These are phyloP conservation scores for Lepisosteus osseus DNA, from an alignment of 2,113 vertebrate species.

Conservation along the genomic window DNA sequence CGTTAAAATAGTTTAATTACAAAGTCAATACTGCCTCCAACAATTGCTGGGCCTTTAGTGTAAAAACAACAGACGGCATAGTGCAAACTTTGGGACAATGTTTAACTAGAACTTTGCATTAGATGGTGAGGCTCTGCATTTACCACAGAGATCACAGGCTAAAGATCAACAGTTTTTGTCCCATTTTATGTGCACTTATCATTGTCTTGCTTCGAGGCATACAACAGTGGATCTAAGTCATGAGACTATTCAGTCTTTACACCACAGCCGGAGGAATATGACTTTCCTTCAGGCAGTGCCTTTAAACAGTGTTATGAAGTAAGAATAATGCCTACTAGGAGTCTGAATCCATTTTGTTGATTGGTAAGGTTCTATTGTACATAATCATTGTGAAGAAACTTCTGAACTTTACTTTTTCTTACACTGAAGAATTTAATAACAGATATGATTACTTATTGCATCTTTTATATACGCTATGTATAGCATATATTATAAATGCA, in stretches of 20 bases:
- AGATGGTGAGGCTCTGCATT: slow-evolving; percentile 65
- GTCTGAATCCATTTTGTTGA: too few species aligned
- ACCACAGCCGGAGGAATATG: too few species aligned
- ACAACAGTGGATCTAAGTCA: not conserved
- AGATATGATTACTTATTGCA: too few species aligned
- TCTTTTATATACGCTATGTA: too few species aligned
- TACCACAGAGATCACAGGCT: slow-evolving; percentile 58
- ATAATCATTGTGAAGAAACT: too few species aligned
- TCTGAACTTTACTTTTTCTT: too few species aligned
- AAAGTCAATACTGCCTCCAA: slow-evolving; percentile 97
- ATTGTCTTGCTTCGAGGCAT: not conserved
- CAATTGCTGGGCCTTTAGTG: slow-evolving; percentile 80
- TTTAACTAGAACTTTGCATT: slow-evolving; percentile 98
- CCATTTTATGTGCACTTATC: slow-evolving; percentile 38
- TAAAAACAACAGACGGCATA: slow-evolving; percentile 99
- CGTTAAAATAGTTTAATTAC: slow-evolving; percentile 99
- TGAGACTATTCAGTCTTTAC: not conserved
- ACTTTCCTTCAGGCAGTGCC: too few species aligned
- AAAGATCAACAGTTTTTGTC: slow-evolving; percentile 59
- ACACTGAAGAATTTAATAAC: too few species aligned
- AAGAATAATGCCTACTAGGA: too few species aligned
- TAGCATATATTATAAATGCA: too few species aligned
- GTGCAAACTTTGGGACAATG: slow-evolving; percentile 92
- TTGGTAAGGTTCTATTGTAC: too few species aligned
- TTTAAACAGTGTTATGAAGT: too few species aligned